Evolutionary conservation across 2,797 vertebrate genomes (phyloP), one percentile per base, ranked within the genome.

Genomic region (Falco rusticolus): DNA sequence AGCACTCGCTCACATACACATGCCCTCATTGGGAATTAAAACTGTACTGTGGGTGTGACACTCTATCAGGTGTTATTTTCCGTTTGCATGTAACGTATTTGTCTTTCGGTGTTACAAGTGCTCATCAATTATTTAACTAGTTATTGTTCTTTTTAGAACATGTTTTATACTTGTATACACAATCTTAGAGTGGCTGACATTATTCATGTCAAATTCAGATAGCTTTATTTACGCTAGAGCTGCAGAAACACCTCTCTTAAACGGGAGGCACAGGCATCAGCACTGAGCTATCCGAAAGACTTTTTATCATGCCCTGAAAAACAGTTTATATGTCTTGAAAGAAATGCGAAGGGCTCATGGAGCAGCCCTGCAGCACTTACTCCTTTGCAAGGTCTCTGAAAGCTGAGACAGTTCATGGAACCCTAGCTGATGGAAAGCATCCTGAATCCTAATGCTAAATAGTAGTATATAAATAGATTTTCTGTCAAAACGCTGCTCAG

Each of bases 351-450:
- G 16, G 37, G 24, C 25, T 29, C 0, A 1, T 43, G 48, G n/a
- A 71, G 22, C 24, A 74, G 66, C n/a, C 0, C 0, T 37, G 75
- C 50, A 61, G n/a, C 9, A 10, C 43, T 65, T 31, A 18, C 1
- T 57, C 14, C 19, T 78, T 61, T 47, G 5, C 60, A 43, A 29
- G 5, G 33, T 57, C 60, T 24, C 74, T 66, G 59, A 54, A 79
- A 74, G n/a, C 56, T 80, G 71, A 39, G 45, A 26, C 12, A 18
- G 12, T 41, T 84, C 29, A 26, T 20, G 31, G 51, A 84, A 28
- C 39, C 17, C 11, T 34, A 41, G 66, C 0, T 80, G 41, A 50
- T 51, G 31, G 39, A 48, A 89, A 87, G 28, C 4, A 6, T 45
- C 63, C 64, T 63, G 47, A 91, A 85, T 76, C 47, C 34, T 45